Percentiles rank a stretch among this genome's conserved stretches.
Evolutionary conservation across 2,113 vertebrate species (phyloP).

Genomic region (Cololabis saira): DNA sequence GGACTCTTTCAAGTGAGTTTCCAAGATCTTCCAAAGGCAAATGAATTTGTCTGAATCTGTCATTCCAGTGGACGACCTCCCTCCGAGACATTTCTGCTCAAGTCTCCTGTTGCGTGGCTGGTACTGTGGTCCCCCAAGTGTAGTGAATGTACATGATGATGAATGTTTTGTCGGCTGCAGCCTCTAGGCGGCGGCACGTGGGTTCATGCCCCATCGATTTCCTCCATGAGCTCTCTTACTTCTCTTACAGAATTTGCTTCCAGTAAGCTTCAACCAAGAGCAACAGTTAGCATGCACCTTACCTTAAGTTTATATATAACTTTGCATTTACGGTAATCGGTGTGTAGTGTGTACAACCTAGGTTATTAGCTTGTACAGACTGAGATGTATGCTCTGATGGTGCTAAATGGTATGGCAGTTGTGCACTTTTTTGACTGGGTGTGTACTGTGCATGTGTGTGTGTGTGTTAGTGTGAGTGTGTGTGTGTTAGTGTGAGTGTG

Average conservation of each 20-base stretch:
- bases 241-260: slow-evolving; percentile 70
- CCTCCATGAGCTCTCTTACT: slow-evolving; percentile 59
- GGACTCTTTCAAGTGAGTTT: slow-evolving; percentile 44
- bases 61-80: slow-evolving; percentile 63
- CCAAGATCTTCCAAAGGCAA: slow-evolving; percentile 73
- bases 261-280: slow-evolving; percentile 76
- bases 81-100: slow-evolving; percentile 46
- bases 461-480: slow-evolving; percentile 27
- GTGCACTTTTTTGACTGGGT: slow-evolving; percentile 77
- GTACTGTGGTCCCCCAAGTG: slow-evolving; percentile 45
- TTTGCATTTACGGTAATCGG: slow-evolving; percentile 57
- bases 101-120: slow-evolving; percentile 33
- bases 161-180: slow-evolving; percentile 62
- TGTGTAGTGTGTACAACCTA: slow-evolving; percentile 68
- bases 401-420: slow-evolving; percentile 80
- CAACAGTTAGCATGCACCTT: slow-evolving; percentile 74
- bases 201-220: slow-evolving; percentile 48
- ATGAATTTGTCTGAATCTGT: slow-evolving; percentile 54
- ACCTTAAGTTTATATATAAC: slow-evolving; percentile 58
- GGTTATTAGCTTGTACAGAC: slow-evolving; percentile 65
- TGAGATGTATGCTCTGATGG: slow-evolving; percentile 78
- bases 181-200: slow-evolving; percentile 45
- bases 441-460: slow-evolving; percentile 26
- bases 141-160: slow-evolving; percentile 74
- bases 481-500: slow-evolving; percentile 15